These are phyloP conservation scores for Mallotus villosus DNA, from an alignment of 2,797 vertebrate genomes.

Conservation along the genomic window DNA sequence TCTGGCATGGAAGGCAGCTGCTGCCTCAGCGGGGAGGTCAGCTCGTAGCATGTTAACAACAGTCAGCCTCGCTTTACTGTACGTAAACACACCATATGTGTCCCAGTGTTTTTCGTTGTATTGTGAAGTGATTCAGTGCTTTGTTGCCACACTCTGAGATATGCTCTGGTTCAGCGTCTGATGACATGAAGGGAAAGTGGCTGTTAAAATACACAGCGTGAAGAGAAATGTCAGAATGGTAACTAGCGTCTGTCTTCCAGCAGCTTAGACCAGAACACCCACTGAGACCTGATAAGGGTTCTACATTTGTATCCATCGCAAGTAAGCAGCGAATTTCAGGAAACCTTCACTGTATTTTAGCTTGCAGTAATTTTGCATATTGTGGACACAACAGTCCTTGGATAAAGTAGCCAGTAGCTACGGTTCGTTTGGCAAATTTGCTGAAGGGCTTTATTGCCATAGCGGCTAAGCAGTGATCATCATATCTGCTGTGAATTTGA, in stretches of 20 bases:
- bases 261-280: not conserved
- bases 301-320: not conserved
- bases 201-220: not conserved
- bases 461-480: conserved; percentile 19
- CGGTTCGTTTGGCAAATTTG: conserved; percentile 27
- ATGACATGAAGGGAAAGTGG: not conserved
- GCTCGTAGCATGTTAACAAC: conserved; percentile 9
- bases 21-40: conserved; percentile 23
- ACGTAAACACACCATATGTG: not conserved
- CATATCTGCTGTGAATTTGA: not conserved
- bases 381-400: not conserved
- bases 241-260: not conserved
- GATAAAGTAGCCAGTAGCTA: conserved; percentile 20
- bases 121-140: conserved; percentile 5
- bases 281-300: not conserved
- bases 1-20: conserved; percentile 26
- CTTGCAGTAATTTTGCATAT: not conserved
- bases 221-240: not conserved
- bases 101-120: not conserved
- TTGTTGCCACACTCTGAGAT: not conserved
- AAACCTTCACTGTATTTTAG: not conserved
- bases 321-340: not conserved
- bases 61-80: not conserved
- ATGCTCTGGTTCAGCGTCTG: conserved; percentile 3
- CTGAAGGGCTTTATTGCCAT: conserved; percentile 21